Evolutionary conservation across 2,113 vertebrate species (phyloP).

Genomic region (Harpagus bidentatus): DNA sequence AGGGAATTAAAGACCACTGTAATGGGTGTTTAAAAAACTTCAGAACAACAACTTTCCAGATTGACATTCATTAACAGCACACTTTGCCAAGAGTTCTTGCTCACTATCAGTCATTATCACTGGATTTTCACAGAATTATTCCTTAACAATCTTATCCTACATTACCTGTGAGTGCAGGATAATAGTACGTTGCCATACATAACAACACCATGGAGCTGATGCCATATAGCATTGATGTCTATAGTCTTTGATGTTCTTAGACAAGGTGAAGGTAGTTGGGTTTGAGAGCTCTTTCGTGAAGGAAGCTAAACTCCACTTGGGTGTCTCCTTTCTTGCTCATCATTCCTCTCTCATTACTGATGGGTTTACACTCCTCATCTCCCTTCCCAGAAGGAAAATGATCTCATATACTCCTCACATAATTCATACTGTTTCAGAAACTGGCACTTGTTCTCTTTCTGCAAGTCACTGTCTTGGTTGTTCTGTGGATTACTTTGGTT

Average conservation of each 20-base stretch:
- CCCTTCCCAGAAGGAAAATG: background rate
- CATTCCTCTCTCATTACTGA: background rate
- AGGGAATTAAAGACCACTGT: background rate
- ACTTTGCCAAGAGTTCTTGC: background rate
- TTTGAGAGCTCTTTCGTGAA: background rate
- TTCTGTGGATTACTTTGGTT: background rate
- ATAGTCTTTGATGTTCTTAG: background rate
- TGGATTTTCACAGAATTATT: background rate
- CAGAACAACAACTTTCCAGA: background rate
- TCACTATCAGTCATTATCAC: background rate
- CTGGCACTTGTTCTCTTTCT: background rate
- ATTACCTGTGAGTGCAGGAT: background rate
- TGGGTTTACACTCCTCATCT: background rate
- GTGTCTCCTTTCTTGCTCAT: background rate
- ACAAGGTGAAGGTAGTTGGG: background rate
- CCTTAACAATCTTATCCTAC: background rate
- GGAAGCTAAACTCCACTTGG: background rate
- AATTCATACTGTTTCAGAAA: background rate
- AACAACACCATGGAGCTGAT: background rate
- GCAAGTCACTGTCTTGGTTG: background rate
- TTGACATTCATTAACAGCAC: background rate
- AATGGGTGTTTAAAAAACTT: background rate
- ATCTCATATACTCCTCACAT: background rate
- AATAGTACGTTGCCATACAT: background rate
- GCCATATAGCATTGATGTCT: rapidly evolving